phyloP scores from a whole-genome alignment of 2,797 vertebrate genomes.

The Onychomys leucogaster region DNA sequence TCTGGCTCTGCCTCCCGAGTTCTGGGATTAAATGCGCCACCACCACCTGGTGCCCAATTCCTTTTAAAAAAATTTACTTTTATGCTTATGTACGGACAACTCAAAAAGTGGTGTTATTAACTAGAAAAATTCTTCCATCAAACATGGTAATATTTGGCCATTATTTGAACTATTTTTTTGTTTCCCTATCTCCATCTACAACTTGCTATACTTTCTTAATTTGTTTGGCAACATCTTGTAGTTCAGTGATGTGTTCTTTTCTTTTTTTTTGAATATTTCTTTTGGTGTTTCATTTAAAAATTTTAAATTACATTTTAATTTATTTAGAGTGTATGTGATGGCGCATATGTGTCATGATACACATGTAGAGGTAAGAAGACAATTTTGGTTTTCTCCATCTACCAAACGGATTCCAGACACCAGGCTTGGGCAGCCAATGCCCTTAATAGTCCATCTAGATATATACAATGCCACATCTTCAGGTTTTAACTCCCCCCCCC shows the following conservation, averaged over 20 bases:
- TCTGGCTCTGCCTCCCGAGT: too few species aligned
- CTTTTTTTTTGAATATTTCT: neutral
- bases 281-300: constrained; percentile 42
- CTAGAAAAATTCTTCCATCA: constrained; percentile 1
- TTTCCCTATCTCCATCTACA: constrained; percentile 2
- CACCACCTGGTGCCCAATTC: neutral
- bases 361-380: neutral
- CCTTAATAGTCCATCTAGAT: neutral
- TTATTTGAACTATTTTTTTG: constrained; percentile 48
- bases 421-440: neutral
- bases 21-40: too few species aligned
- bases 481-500: neutral
- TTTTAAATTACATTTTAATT: neutral
- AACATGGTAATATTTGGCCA: constrained; percentile 24
- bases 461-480: neutral
- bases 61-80: neutral
- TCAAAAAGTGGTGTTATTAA: neutral
- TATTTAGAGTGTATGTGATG: neutral
- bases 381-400: neutral
- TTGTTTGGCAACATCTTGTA: neutral
- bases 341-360: neutral
- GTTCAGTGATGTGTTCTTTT: neutral
- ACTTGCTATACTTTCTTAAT: constrained; percentile 5
- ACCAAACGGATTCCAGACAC: neutral
- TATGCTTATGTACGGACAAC: neutral